phyloP scores from a whole-genome alignment of 2,888 invertebrate genomes.

The Frankliniella fusca region DNA sequence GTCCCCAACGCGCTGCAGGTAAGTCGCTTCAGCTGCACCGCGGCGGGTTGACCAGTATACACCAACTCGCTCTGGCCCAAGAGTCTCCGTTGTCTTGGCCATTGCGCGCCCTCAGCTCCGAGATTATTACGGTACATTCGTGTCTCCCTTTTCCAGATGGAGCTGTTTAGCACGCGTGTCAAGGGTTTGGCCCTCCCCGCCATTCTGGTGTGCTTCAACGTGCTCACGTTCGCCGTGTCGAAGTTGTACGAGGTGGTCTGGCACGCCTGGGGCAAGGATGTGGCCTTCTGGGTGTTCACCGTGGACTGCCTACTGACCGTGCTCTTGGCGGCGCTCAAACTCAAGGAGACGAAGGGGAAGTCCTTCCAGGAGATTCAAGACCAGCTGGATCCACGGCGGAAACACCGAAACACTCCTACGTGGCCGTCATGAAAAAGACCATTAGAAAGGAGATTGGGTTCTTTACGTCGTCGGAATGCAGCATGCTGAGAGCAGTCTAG shows the following conservation, averaged over 20 bases:
- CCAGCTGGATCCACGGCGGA: constrained; percentile 38
- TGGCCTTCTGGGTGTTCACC: constrained; percentile 44
- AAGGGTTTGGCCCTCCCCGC: constrained; percentile 45
- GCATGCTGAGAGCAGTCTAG: too few relatives aligned
- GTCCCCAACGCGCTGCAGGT: constrained; percentile 45
- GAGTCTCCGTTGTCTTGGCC: neutral
- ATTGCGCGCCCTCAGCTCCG: neutral
- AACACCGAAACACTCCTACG: neutral
- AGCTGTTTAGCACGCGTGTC: constrained; percentile 46
- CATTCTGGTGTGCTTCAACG: constrained; percentile 45
- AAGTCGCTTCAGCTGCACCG: neutral
- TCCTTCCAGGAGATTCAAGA: constrained; percentile 47
- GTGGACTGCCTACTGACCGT: constrained; percentile 44
- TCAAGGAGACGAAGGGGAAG: constrained; percentile 47
- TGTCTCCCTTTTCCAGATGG: constrained; percentile 37
- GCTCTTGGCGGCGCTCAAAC: constrained; percentile 42
- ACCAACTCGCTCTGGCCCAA: neutral
- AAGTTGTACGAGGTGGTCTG: constrained; percentile 45
- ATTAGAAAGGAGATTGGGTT: neutral
- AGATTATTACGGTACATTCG: neutral
- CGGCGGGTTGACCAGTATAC: too few relatives aligned
- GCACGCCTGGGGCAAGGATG: constrained; percentile 40
- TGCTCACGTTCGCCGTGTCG: constrained; percentile 45
- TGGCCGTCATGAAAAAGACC: neutral
- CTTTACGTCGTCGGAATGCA: too few relatives aligned